Evolutionary conservation across 2,113 vertebrate species (phyloP).

Genomic region (Misgurnus anguillicaudatus): DNA sequence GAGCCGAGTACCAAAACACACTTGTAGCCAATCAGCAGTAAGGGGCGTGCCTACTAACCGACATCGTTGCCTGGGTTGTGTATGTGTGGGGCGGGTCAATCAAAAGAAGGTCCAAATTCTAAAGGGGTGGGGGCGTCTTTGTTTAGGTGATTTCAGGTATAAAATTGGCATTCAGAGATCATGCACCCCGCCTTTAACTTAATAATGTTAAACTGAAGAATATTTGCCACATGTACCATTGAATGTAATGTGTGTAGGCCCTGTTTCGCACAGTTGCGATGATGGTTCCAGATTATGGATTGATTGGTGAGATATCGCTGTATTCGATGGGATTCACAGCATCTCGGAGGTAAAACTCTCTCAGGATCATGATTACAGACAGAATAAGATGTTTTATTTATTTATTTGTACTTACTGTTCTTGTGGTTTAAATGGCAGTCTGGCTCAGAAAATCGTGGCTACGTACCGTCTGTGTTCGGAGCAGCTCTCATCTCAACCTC

Average conservation of each 20-base stretch:
- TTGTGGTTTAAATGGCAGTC: conserved; percentile 65
- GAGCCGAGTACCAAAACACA: too few species aligned
- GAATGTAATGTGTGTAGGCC: conserved; percentile 69
- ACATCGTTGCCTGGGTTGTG: too few species aligned
- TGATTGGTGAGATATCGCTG: conserved; percentile 93
- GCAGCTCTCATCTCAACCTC: conserved; percentile 91
- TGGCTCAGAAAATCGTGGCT: conserved; percentile 93
- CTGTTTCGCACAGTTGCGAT: conserved; percentile 92
- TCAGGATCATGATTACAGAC: not conserved
- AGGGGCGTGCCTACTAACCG: too few species aligned
- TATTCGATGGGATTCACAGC: conserved; percentile 96
- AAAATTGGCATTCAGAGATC: too few species aligned
- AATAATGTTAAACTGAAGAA: too few species aligned
- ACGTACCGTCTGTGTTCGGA: conserved; percentile 92
- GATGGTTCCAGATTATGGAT: conserved; percentile 94
- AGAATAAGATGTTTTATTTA: not conserved
- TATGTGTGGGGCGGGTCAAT: too few species aligned
- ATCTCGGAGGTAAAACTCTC: conserved; percentile 81
- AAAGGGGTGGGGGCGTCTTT: too few species aligned
- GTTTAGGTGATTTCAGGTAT: too few species aligned
- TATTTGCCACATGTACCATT: not conserved
- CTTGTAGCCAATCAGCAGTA: too few species aligned
- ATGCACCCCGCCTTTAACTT: too few species aligned
- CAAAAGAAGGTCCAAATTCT: too few species aligned
- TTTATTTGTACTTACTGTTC: not conserved